Conservation (phyloP, 2,888 invertebrate genomes). For the Latheticus oryzae region DNA sequence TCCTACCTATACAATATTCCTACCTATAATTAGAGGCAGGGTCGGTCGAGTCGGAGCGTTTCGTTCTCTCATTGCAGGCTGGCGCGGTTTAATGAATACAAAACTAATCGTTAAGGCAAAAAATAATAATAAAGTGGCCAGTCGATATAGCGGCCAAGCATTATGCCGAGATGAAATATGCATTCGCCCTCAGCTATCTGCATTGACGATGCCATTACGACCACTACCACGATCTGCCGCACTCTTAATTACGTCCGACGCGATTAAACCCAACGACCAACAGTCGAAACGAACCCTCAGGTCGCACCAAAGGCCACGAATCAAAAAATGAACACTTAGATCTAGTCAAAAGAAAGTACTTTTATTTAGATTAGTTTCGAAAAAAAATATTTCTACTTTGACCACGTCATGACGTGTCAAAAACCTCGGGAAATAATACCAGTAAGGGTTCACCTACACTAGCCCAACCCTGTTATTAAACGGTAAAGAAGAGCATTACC, state of each 20-base stretch:
- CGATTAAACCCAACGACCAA: conserved; percentile 30
- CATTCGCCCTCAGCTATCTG: conserved; percentile 43
- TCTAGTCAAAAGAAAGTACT: neutral
- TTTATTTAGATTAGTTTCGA: too few species aligned
- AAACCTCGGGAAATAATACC: conserved; percentile 9
- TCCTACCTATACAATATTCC: conserved; percentile 45
- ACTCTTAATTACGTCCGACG: conserved; percentile 40
- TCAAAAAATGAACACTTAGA: neutral
- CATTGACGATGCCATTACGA: conserved; percentile 42
- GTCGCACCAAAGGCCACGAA: too few species aligned
- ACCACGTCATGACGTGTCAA: conserved; percentile 13
- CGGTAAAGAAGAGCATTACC: conserved; percentile 37
- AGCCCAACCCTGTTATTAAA: conserved; percentile 42
- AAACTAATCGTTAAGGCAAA: conserved; percentile 48
- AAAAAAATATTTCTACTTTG: conserved; percentile 1
- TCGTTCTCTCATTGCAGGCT: conserved; percentile 46
- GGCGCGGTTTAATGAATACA: conserved; percentile 47
- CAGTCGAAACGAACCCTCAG: conserved; percentile 17
- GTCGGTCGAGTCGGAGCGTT: conserved; percentile 36
- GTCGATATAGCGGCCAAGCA: conserved; percentile 49
- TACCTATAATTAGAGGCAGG: conserved; percentile 48
- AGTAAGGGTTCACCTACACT: conserved; percentile 25
- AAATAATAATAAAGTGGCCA: conserved; percentile 49
- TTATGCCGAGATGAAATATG: conserved; percentile 49
- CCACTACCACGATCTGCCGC: conserved; percentile 32